Percentiles rank a stretch among this genome's conserved stretches.
These are phyloP conservation scores for Drosophila acutilabella DNA, from an alignment of 2,888 invertebrate species.

Conservation along the genomic window DNA sequence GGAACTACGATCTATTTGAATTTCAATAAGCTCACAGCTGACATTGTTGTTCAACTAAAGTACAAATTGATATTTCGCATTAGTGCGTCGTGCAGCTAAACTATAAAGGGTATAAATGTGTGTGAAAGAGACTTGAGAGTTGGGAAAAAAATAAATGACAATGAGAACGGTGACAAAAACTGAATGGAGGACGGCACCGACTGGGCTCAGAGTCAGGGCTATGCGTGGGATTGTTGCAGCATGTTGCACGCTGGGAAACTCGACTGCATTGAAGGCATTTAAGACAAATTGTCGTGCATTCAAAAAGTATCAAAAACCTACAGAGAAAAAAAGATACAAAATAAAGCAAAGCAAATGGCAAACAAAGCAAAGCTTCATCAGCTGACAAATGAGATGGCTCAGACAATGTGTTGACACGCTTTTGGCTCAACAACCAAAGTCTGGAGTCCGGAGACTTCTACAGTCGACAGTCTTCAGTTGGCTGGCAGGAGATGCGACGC, in stretches of 20 bases:
- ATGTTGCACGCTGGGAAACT: slow-evolving; percentile 45
- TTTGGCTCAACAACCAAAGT: slow-evolving; percentile 46
- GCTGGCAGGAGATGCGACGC: slow-evolving; percentile 21
- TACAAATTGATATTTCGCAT: slow-evolving; percentile 79
- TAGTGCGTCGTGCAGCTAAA: slow-evolving; percentile 44
- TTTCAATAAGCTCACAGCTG: slow-evolving; percentile 65
- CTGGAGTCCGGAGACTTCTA: too few relatives aligned
- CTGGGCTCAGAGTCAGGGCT: slow-evolving; percentile 23
- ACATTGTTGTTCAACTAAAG: slow-evolving; percentile 48
- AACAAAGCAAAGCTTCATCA: slow-evolving; percentile 60
- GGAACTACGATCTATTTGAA: slow-evolving; percentile 73
- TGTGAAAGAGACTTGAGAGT: slow-evolving; percentile 10
- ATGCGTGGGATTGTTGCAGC: slow-evolving; percentile 67
- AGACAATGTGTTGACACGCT: slow-evolving; percentile 78
- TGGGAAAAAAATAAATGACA: slow-evolving; percentile 56
- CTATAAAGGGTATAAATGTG: background rate
- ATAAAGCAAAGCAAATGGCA: slow-evolving; percentile 49
- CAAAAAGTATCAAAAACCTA: slow-evolving; percentile 18
- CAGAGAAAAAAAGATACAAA: slow-evolving; percentile 6
- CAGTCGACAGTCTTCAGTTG: background rate
- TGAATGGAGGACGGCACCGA: slow-evolving; percentile 12
- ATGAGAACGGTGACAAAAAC: slow-evolving; percentile 76
- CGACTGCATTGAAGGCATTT: slow-evolving; percentile 72
- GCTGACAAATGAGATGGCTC: slow-evolving; percentile 73
- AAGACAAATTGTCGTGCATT: slow-evolving; percentile 73